phyloP scores from a whole-genome alignment of 2,113 vertebrate species.

The Micronycteris hirsuta region DNA sequence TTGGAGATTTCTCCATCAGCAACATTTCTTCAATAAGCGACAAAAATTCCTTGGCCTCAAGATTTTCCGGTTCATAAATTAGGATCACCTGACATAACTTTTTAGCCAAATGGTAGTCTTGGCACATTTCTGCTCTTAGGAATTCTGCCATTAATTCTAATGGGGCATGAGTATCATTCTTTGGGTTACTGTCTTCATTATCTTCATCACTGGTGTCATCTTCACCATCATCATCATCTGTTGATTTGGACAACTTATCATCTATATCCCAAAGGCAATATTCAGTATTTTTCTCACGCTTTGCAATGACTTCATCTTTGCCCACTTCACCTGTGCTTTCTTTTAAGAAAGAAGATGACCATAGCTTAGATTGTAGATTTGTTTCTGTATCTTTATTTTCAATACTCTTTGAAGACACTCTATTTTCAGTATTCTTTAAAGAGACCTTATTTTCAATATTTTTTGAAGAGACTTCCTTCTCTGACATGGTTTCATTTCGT shows the following conservation, averaged over 20 bases:
- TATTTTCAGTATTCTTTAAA: conserved; percentile 41
- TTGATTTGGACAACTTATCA: conserved; percentile 48
- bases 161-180: conserved; percentile 72
- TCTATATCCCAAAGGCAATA: conserved; percentile 23
- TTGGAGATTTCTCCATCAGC: conserved; percentile 65
- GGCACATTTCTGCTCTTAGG: too few relatives aligned
- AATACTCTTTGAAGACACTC: conserved; percentile 23
- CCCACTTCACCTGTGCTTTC: conserved; percentile 60
- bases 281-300: conserved; percentile 39
- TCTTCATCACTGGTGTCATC: conserved; percentile 51
- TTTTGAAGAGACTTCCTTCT: conserved; percentile 44
- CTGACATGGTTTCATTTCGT: conserved; percentile 54
- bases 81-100: too few relatives aligned
- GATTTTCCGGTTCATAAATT: too few relatives aligned
- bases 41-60: conserved; percentile 84
- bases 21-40: conserved; percentile 85
- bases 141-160: conserved; percentile 82
- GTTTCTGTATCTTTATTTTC: conserved; percentile 58
- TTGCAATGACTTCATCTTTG: conserved; percentile 43
- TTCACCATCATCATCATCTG: conserved; percentile 52
- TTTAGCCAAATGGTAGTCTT: too few relatives aligned
- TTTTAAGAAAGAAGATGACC: conserved; percentile 22
- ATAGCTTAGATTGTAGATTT: conserved; percentile 34
- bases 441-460: conserved; percentile 47
- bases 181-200: conserved; percentile 40